Evolutionary conservation across 1,140 invertebrate species (phyloP).

Genomic region (Caenorhabditis remanei): DNA sequence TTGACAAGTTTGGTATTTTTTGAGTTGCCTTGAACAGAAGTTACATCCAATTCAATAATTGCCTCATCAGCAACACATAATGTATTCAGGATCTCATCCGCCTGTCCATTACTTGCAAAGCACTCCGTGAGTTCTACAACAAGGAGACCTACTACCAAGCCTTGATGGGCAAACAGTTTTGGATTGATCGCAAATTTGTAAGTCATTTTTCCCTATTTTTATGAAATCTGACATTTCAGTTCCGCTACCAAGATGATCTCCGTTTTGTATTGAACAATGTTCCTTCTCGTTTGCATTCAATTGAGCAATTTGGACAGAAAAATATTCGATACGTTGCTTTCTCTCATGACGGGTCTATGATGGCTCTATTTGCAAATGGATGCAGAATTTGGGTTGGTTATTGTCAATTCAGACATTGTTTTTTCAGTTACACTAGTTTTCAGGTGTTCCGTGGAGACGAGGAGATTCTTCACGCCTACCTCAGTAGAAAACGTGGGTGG

Average conservation of each 20-base stretch:
- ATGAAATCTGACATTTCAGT: neutral
- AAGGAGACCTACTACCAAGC: neutral
- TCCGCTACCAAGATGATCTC: conserved; percentile 5
- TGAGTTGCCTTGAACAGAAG: too few relatives aligned
- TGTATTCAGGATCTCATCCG: neutral
- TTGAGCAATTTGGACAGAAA: neutral
- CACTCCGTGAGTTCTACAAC: neutral
- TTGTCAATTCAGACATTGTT: neutral
- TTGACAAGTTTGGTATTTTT: too few relatives aligned
- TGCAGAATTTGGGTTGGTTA: conserved; percentile 24
- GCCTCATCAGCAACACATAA: too few relatives aligned
- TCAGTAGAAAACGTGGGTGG: neutral
- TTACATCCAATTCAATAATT: too few relatives aligned
- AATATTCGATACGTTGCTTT: neutral
- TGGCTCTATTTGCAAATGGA: neutral
- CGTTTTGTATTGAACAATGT: neutral
- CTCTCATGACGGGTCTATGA: neutral
- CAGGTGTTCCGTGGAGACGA: conserved; percentile 19
- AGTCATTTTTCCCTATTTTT: neutral
- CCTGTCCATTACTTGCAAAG: neutral
- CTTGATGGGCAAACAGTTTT: neutral
- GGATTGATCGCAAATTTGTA: conserved; percentile 16
- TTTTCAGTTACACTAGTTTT: neutral
- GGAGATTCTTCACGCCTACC: neutral
- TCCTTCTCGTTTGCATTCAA: neutral